Conservation (phyloP, 2,113 vertebrate genomes). For the Tyrannus savana region DNA sequence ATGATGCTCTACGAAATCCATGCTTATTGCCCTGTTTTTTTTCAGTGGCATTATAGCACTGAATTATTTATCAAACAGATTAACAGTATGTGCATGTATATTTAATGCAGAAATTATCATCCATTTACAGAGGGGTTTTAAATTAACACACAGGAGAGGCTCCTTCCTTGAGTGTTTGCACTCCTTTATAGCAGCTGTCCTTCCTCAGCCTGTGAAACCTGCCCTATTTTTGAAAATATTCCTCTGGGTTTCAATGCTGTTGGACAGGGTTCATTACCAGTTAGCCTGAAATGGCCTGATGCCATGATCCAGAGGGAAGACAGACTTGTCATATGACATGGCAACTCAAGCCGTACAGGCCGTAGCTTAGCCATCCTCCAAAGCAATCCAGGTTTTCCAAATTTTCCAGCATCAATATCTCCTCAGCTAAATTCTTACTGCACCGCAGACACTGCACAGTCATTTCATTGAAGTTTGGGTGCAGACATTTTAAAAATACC, state of each 20-base stretch:
- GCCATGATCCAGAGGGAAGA: neutral
- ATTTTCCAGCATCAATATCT: neutral
- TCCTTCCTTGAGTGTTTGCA: neutral
- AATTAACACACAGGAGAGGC: neutral
- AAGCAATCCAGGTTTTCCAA: neutral
- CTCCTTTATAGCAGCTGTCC: neutral
- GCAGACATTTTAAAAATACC: neutral
- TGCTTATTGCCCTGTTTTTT: neutral
- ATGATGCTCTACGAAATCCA: neutral
- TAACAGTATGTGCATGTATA: conserved; percentile 43
- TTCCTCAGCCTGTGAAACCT: neutral
- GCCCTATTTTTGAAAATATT: neutral
- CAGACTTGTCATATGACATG: neutral
- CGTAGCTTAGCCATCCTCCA: neutral
- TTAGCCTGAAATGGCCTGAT: neutral
- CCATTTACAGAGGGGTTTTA: conserved; percentile 29
- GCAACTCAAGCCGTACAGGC: neutral
- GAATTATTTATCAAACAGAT: conserved; percentile 67
- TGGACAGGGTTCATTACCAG: neutral
- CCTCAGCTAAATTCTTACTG: neutral
- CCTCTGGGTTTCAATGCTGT: accelerated
- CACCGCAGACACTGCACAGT: neutral
- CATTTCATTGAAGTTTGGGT: neutral
- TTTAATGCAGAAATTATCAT: conserved; percentile 56
- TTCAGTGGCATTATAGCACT: conserved; percentile 20